Evolutionary conservation across 2,888 invertebrate species (phyloP), one percentile per base, ranked within the genome.

Genomic region (Philereme transversata): DNA sequence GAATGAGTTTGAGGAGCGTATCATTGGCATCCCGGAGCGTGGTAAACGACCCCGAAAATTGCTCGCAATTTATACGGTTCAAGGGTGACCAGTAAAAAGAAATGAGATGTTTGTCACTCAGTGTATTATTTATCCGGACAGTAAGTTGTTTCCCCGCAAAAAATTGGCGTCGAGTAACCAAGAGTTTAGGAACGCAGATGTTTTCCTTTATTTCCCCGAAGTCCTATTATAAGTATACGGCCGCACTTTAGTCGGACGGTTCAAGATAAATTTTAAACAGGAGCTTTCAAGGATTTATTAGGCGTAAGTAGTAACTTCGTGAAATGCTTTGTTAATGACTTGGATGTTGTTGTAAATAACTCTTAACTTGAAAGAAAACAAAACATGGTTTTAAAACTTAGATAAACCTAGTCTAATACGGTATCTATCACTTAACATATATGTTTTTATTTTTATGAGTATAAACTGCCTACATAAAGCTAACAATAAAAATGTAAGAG

Each of bases 41-140:
- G 73, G 85, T 79, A 86, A 87, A 88, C 84, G 86, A 87, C 77
- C 83, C 87, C 83, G 85, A 88, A 90, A 89, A 89, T 89, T 86
- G 86, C 83, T 75, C 70, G 81, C 88, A 88, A 89, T 90, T 88
- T 90, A 88, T 88, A 84, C 82, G 81, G 83, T 88, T 88, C 87
- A 84, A 84, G 87, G 86, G 86, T 88, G 86, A 87, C 87, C 87
- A 83, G 75, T 84, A 84, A 86, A 86, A 84, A 82, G 79, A 76
- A 84, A 81, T 81, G 79, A 81, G 79, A 82, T 84, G 83, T 85
- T 88, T 87, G 85, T 87, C 88, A 88, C 85, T 86, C 84, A 80
- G 83, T 88, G 81, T 87, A 87, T 87, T 87, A 86, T 86, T 88
- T 86, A 85, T 78, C 79, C 77, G 77, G 79, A 78, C 81, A 75